Conservation (phyloP, 2,113 vertebrate genomes). For the Oophaga pumilio region DNA sequence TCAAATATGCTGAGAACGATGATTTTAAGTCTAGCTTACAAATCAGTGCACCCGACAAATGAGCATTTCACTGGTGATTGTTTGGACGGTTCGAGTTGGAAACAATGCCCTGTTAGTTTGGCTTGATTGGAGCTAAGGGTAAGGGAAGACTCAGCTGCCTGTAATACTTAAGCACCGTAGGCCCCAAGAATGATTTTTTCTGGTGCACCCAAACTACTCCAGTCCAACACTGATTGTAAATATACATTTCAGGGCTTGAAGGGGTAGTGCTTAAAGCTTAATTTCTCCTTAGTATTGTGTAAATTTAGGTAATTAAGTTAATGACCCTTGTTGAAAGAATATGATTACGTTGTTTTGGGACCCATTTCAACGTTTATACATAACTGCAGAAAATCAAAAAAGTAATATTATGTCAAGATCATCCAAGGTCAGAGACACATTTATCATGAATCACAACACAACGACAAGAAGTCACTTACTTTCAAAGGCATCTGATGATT, state of each 20-base stretch:
- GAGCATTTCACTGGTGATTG: no score
- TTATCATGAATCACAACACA: conserved; percentile 16
- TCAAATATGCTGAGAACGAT: no score
- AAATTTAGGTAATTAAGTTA: background rate
- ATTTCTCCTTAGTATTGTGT: background rate
- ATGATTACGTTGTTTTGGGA: background rate
- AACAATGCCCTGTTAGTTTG: no score
- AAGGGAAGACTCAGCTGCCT: no score
- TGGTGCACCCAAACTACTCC: no score
- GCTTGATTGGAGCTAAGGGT: no score
- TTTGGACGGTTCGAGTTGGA: no score
- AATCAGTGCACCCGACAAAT: no score
- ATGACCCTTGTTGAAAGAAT: background rate
- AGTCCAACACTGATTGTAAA: no score
- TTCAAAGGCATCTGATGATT: conserved; percentile 11
- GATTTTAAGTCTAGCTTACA: no score
- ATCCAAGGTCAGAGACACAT: conserved; percentile 12
- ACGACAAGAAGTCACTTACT: conserved; percentile 12
- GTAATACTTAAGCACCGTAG: no score
- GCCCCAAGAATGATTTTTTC: no score
- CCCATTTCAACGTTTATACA: background rate
- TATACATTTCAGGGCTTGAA: background rate
- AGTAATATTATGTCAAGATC: background rate
- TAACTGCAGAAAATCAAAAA: background rate
- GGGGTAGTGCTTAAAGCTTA: background rate